Conservation (phyloP, 2,797 vertebrate genomes). For the Petrocephalus sullivani region DNA sequence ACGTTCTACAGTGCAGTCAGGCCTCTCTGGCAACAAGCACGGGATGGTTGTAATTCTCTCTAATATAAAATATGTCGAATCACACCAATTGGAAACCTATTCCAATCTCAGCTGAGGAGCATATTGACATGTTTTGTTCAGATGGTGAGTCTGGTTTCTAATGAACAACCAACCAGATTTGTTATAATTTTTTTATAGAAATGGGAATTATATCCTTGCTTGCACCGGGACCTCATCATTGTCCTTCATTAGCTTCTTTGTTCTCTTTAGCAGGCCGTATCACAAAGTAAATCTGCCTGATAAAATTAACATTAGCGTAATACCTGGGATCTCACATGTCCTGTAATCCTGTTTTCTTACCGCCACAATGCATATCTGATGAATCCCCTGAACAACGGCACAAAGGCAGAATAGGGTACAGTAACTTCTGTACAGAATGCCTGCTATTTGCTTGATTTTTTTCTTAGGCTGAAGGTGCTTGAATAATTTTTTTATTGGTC, state of each 20-base stretch:
- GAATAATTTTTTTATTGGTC: neutral
- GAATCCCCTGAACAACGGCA: neutral
- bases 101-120: neutral
- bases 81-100: neutral
- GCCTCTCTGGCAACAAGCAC: neutral
- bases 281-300: neutral
- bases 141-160: neutral
- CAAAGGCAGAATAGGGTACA: neutral
- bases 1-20: neutral
- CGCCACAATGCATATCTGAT: neutral
- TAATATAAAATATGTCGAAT: neutral
- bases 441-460: neutral
- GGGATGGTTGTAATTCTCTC: neutral
- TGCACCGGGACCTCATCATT: neutral
- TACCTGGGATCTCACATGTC: neutral
- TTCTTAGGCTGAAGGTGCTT: neutral
- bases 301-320: neutral
- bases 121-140: neutral
- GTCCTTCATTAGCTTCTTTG: neutral
- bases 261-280: neutral
- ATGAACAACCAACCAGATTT: neutral
- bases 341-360: neutral
- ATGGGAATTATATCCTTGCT: neutral
- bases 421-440: neutral
- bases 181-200: neutral